phyloP scores from a whole-genome alignment of 30 jellyfish, hydroid and myxozoan species.

The Hydra vulgaris region DNA sequence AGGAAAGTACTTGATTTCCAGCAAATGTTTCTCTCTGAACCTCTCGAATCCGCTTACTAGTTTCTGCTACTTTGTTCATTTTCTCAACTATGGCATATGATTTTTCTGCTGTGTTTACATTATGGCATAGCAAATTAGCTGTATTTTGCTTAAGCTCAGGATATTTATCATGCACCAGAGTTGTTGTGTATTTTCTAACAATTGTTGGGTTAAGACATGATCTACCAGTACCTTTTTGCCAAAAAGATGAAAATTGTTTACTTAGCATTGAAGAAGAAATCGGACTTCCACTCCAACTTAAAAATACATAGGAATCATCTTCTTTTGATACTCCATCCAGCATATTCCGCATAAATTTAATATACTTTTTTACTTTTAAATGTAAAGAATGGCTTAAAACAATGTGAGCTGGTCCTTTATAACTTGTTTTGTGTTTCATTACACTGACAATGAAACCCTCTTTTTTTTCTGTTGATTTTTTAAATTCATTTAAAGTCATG shows the following conservation, averaged over 20 bases:
- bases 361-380: neutral
- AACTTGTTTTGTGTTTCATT: constrained; percentile 7
- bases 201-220: constrained; percentile 14
- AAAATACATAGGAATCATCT: neutral
- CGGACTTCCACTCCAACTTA: constrained; percentile 20
- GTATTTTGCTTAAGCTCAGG: constrained; percentile 4
- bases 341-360: constrained; percentile 2
- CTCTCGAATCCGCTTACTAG: constrained; percentile 6
- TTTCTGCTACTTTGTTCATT: neutral
- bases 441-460: constrained; percentile 19
- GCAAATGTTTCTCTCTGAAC: constrained; percentile 4
- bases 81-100: constrained; percentile 7
- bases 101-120: constrained; percentile 10
- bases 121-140: constrained; percentile 16
- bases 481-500: constrained; percentile 22
- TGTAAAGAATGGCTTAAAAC: neutral
- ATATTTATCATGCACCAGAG: constrained; percentile 18
- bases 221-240: constrained; percentile 12
- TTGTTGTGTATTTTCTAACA: constrained; percentile 18
- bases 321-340: neutral
- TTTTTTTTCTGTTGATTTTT: neutral
- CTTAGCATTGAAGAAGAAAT: neutral
- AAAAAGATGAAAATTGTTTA: constrained; percentile 10
- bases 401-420: constrained; percentile 25
- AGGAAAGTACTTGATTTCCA: neutral